Base-by-base conservation (phyloP, 2,113 vertebrate species). In the Benitochromis conjunctus region DNA sequence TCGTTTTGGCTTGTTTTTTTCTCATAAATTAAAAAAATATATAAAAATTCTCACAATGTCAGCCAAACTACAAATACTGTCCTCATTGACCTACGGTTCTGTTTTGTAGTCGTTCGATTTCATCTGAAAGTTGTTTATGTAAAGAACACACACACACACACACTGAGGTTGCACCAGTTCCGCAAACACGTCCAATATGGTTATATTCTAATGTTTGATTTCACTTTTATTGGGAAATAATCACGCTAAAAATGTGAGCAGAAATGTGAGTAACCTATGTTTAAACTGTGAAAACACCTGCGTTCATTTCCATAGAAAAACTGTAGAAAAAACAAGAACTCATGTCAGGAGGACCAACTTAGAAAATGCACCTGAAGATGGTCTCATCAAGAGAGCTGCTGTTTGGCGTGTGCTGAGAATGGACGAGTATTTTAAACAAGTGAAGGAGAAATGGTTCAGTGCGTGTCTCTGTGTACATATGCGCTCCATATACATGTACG, bases 271-370 rank as follows among this genome's bases (percentile, higher is more conserved):
- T 83, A 41, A 56, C 38, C 66, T 18, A 18, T 43, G 29, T 24
- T 79, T 34, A 86, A 82, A 87, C 51, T 13, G 79, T 89, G 34
- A 80, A 86, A 80, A 46, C 26, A 78, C 43, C 60, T 80, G 31
- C n/a, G 24, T 79, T 83, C 5, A 57, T 87, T 90, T 92, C 84
- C 16, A 81, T 90, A 89, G 60, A 87, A 90, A 91, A 94, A 90
- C 56, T 82, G 88, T 94, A 94, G 46, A 94, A 95, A 69, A 95
- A 95, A 93, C 88, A 93, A 82, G 69, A 81, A 81, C 26, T 80
- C 80, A 66, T 88, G 87, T 88, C 53, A 80, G 80, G 74, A 84
- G 19, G 74, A 88, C 31, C 58, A 86, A 90, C 77, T 53, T 91
- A 79, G 84, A 92, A 90, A 93, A 93, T 86, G 80, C 83, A 90